A percentile compares a stretch with the other conserved stretches of the same genome.
phyloP scores from a whole-genome alignment of 2,113 vertebrate genomes.

The Platichthys flesus region DNA sequence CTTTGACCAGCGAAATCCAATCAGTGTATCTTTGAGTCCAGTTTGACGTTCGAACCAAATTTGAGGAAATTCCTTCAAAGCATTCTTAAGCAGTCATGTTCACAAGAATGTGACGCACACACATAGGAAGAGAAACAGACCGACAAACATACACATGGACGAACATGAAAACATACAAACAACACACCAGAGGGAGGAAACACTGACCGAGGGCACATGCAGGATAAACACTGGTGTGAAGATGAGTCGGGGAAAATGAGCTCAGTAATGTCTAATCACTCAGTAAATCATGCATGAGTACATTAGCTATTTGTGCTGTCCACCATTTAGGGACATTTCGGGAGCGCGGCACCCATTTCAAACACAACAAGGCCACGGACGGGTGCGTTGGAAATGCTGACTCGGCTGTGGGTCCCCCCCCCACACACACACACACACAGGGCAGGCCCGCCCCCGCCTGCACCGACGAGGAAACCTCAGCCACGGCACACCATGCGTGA shows the following conservation, averaged over 20 bases:
- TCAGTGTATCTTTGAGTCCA: no score
- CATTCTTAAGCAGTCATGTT: not conserved
- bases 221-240: slow-evolving; percentile 59
- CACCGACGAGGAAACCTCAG: slow-evolving; percentile 55
- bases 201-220: slow-evolving; percentile 20
- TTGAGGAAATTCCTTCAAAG: no score
- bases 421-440: slow-evolving; percentile 30
- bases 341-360: slow-evolving; percentile 57
- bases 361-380: slow-evolving; percentile 63
- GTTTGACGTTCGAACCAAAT: no score
- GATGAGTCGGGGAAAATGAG: slow-evolving; percentile 53
- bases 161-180: no score
- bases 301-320: slow-evolving; percentile 69
- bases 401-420: slow-evolving; percentile 45
- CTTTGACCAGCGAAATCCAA: no score
- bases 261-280: slow-evolving; percentile 67
- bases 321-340: slow-evolving; percentile 67
- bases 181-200: no score
- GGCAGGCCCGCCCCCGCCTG: slow-evolving; percentile 24
- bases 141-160: no score
- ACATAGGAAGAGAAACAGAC: no score
- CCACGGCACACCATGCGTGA: slow-evolving; percentile 78
- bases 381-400: slow-evolving; percentile 59
- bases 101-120: not conserved
- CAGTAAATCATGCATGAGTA: slow-evolving; percentile 75